phyloP scores from a whole-genome alignment of 1,140 invertebrate genomes.

The Hyphantria cunea region DNA sequence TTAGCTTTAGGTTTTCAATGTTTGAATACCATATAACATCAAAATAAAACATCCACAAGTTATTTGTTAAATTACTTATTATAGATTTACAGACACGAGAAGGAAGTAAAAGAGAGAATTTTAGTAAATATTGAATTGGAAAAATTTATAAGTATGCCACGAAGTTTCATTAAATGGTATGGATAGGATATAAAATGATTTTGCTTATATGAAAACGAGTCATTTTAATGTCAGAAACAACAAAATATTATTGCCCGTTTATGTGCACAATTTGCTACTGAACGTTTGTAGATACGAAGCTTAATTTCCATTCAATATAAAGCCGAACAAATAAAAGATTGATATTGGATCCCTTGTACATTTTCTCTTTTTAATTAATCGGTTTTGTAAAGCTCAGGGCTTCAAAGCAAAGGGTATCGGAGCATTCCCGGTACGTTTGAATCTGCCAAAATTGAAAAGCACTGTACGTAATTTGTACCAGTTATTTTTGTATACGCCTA shows the following conservation, averaged over 20 bases:
- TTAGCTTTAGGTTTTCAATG: too few species aligned
- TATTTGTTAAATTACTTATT: too few species aligned
- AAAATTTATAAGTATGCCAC: too few species aligned
- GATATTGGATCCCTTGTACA: conserved; percentile 31
- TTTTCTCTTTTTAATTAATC: conserved; percentile 40
- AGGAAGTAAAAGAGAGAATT: too few species aligned
- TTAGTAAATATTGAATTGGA: too few species aligned
- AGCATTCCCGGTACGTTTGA: conserved; percentile 29
- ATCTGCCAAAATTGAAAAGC: conserved; percentile 32
- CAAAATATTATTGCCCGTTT: not conserved
- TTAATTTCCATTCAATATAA: conserved; percentile 12
- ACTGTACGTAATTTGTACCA: conserved; percentile 21
- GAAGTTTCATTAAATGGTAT: too few species aligned
- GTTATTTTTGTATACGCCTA: conserved; percentile 18
- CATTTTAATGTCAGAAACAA: conserved; percentile 11
- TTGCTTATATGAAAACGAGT: not conserved
- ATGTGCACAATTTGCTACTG: too few species aligned
- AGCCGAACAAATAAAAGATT: conserved; percentile 29
- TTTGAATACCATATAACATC: too few species aligned
- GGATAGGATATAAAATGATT: too few species aligned
- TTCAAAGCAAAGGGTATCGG: conserved; percentile 38
- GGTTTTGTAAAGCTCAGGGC: conserved; percentile 33
- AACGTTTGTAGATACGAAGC: not conserved
- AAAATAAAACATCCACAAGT: too few species aligned
- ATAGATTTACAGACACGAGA: too few species aligned